Percentiles rank a stretch among this genome's conserved stretches.
These are phyloP conservation scores for Guaruba guarouba DNA, from an alignment of 2,113 vertebrate species.

Conservation along the genomic window DNA sequence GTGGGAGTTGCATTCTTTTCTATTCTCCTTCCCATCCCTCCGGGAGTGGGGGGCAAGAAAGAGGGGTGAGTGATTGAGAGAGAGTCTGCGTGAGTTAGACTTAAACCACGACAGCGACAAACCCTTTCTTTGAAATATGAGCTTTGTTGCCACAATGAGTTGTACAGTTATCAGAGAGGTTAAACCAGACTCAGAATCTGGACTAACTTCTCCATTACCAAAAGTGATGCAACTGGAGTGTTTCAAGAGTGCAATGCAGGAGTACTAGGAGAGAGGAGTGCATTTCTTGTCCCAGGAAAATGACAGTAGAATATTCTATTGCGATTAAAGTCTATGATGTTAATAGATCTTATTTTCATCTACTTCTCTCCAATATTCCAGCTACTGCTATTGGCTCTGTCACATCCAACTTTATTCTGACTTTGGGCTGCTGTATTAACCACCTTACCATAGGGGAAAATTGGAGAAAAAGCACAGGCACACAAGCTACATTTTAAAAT, in stretches of 20 bases:
- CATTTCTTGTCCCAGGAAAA: neutral
- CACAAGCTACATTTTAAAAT: neutral
- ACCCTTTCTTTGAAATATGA: fast-evolving
- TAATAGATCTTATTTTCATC: neutral
- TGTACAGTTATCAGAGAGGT: neutral
- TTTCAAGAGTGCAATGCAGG: neutral
- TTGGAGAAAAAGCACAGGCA: neutral
- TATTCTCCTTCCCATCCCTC: too few relatives aligned
- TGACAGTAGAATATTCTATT: neutral
- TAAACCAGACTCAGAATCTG: neutral
- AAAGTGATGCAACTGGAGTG: neutral
- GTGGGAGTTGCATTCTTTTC: too few relatives aligned
- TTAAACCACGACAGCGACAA: too few relatives aligned
- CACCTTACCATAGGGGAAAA: neutral
- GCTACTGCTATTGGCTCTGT: neutral
- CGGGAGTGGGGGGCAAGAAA: too few relatives aligned
- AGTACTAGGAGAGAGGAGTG: neutral
- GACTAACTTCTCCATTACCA: neutral
- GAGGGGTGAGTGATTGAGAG: too few relatives aligned
- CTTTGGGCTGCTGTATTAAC: neutral
- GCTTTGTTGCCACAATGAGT: neutral
- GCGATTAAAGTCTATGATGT: neutral
- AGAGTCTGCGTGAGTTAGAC: too few relatives aligned
- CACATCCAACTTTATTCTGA: neutral
- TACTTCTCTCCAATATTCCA: neutral